Base-by-base conservation (phyloP, 2,113 vertebrate genomes). In the Zosterops borbonicus region DNA sequence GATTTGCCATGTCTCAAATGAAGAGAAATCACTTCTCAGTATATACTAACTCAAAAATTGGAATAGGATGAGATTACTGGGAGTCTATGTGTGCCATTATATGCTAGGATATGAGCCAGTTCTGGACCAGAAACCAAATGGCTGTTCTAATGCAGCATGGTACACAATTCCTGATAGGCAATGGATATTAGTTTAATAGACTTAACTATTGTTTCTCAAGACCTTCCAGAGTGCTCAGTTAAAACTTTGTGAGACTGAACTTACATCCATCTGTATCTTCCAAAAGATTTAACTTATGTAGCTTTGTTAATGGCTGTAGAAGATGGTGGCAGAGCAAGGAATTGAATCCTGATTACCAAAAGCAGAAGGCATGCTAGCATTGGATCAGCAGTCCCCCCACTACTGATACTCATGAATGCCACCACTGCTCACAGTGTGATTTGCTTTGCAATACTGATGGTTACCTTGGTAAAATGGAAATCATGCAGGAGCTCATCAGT, bases 381-480 rank as follows among this genome's bases (percentile, higher is more conserved):
- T 91, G 37, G 41, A 91, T 82, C 65, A 87, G 60, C 89, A 83
- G 65, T 76, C 53, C 73, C 42, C 65, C 42, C 56, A 62, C 37
- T 84, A 58, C 4, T 84, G 83, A 69, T 87, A 92, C 75, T 84
- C 56, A 84, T 81, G 83, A 82, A 62, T 76, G 46, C 28, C 85
- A 73, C 58, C 20, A 12, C 50, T 27, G 23, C 50, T 84, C 62
- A 89, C 46, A 49, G 14, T 46, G 64, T 0, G 0, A 52, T 91
- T 50, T 69, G 18, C 65, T 96, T 68, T 92, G 52, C 85, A 81
- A 71, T 67, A 89, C 52, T 81, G 37, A 88, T 67, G 83, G 83
- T 19, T 94, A 73, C 73, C 69, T 70, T 89, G 52, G 31, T 47
- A 91, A 81, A 93, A 90, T 37, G 56, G 44, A 87, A 92, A 87